Percentiles rank a stretch among this genome's conserved stretches.
Conservation (phyloP, 1,140 invertebrate genomes). For the Drosophila sucinea region DNA sequence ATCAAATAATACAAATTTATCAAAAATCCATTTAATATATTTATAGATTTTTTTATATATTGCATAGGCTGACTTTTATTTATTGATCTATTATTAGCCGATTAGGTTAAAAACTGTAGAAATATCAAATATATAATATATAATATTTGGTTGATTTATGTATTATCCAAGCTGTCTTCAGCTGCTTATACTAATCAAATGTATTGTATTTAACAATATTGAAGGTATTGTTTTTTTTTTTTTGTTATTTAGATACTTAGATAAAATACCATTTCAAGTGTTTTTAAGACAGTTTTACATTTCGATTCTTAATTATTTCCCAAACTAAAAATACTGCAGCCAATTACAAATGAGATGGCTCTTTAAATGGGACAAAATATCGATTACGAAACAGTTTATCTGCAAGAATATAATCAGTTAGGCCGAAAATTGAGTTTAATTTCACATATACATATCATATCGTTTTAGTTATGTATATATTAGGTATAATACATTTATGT, state of each 20-base stretch:
- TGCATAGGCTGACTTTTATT: too few relatives aligned
- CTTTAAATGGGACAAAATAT: not conserved
- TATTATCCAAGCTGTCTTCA: not conserved
- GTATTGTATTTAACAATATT: not conserved
- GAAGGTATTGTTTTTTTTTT: not conserved
- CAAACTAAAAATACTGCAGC: not conserved
- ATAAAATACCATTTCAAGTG: not conserved
- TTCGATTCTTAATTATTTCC: not conserved
- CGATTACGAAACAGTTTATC: slow-evolving; percentile 12
- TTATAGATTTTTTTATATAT: too few relatives aligned
- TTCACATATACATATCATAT: not conserved
- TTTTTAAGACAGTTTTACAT: not conserved
- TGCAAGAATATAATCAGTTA: slow-evolving; percentile 24
- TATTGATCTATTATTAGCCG: too few relatives aligned
- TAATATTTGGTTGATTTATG: too few relatives aligned
- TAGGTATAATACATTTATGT: slow-evolving; percentile 38
- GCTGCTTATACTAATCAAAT: not conserved
- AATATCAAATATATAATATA: too few relatives aligned
- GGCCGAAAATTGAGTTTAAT: slow-evolving; percentile 36
- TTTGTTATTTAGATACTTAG: not conserved
- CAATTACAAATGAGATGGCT: too few relatives aligned
- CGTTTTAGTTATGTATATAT: not conserved
- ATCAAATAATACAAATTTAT: not conserved
- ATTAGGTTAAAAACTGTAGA: too few relatives aligned
- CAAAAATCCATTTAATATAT: too few relatives aligned